Base-by-base conservation (phyloP, 2,888 invertebrate species). In the Drosophila demipolita region DNA sequence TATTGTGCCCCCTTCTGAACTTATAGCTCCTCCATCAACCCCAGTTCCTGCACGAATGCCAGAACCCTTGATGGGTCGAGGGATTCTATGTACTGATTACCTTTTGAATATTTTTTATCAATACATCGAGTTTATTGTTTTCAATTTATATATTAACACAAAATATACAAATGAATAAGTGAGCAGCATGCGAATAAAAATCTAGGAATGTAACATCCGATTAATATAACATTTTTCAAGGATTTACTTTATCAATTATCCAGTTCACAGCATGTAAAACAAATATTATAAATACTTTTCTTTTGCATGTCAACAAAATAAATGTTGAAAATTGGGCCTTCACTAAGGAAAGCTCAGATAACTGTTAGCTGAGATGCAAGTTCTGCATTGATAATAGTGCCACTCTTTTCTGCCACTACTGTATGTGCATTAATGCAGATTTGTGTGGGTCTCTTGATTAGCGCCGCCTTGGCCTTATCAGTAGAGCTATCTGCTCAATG, bases 381-480 rank as follows among this genome's bases (percentile, higher is more conserved):
- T 7, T 20, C 45, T 23, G 12, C 12, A 20, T 7, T 12, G 20
- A 45, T 45, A 23, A 15, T 23, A 7, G 45, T 23, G 45, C 12
- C 45, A 45, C 45, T 23, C 23, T 45, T 23, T 45, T 15, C 45
- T 45, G 23, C 45, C 15, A 45, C 45, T 3, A 23, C 45, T 23
- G 20, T 20, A 38, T 33, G n/a, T 35, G 52, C 62, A 20, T 63
- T 35, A 36, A 52, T 63, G 64, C 52, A 64, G 52, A 66, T 42
- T 53, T 63, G 53, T 63, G 53, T 36, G 48, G 45, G 48, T 65
- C 49, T 60, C 36, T 20, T 53, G 42, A 69, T 29, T 55, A 42
- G 23, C 48, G 42, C 8, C 40, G 70, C 61, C 75, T 62, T 61
- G 36, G 63, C 45, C 75, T 75, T 75, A 75, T 75, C 75, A 55